Evolutionary conservation across 2,113 vertebrate species (phyloP), one percentile per base, ranked within the genome.

Genomic region (Bubo bubo): DNA sequence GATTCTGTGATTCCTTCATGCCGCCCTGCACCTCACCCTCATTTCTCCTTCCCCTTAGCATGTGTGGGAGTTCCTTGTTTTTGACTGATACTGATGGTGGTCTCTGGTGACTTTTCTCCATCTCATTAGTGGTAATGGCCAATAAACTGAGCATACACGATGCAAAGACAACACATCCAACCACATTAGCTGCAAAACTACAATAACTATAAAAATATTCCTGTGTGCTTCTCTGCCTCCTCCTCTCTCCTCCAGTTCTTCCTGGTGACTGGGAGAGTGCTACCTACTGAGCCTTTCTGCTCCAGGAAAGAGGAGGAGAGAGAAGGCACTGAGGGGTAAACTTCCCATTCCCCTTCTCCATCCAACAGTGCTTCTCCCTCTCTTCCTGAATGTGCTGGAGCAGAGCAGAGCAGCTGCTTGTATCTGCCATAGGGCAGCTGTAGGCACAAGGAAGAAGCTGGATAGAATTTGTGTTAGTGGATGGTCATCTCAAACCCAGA

Each of bases 11-110:
- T 35, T 84, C 45, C 27, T 80, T 71, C 39, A 64, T 60, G n/a
- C 6, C 0, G 2, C 20, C 23, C 30, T 63, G 21, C 6, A 35
- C 30, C 5, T 72, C 34, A 37, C 10, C 15, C 13, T 5, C 22
- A 28, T 41, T 71, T 74, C 20, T 70, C 4, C 19, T 82, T 60
- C 45, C 49, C 23, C n/a, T 84, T 64, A 39, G 21, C 0, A 1
- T 21, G 4, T 37, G 28, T 28, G 39, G 21, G 14, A 79, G 4
- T 55, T 53, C 26, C 16, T 79, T 27, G 5, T 8, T 72, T 72
- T 43, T 59, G 30, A 8, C 28, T 50, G 52, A 45, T 60, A 66
- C 39, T 45, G 32, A 24, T n/a, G 13, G 45, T n/a, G 17, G 32
- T 74, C 22, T n/a, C 45, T 70, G 37, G n/a, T 66, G 32, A 59